phyloP scores from a whole-genome alignment of 2,113 vertebrate genomes.

The Shinisaurus crocodilurus region DNA sequence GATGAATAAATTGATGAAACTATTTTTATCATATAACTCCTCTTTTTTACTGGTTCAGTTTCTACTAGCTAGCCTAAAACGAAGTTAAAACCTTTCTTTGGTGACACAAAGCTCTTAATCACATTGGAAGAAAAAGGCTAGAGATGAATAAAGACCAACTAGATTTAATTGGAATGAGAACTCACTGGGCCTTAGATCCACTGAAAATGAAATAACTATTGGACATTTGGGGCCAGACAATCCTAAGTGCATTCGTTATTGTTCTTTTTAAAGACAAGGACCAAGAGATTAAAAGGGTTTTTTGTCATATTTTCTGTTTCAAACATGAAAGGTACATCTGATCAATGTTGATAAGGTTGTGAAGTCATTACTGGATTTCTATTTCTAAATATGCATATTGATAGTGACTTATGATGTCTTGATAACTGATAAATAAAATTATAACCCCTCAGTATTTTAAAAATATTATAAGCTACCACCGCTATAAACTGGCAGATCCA shows the following conservation, averaged over 20 bases:
- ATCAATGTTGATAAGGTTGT: background rate
- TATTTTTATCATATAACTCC: background rate
- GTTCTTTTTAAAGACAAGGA: background rate
- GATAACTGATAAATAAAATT: background rate
- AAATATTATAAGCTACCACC: background rate
- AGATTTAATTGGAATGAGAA: background rate
- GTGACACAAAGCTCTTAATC: background rate
- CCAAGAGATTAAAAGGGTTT: background rate
- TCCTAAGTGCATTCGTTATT: background rate
- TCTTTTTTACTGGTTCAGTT: background rate
- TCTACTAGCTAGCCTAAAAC: background rate
- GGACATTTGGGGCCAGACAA: background rate
- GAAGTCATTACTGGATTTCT: background rate
- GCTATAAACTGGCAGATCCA: background rate
- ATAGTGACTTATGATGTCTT: background rate
- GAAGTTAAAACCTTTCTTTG: background rate
- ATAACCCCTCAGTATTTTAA: background rate
- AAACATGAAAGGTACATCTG: background rate
- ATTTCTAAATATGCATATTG: background rate
- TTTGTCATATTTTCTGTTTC: background rate
- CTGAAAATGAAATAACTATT: background rate
- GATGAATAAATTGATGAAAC: background rate
- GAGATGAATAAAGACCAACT: background rate
- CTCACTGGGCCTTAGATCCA: background rate
- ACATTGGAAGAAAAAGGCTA: background rate